Evolutionary conservation across 2,797 vertebrate species (phyloP), one percentile per base, ranked within the genome.

Genomic region (Thamnophis elegans): DNA sequence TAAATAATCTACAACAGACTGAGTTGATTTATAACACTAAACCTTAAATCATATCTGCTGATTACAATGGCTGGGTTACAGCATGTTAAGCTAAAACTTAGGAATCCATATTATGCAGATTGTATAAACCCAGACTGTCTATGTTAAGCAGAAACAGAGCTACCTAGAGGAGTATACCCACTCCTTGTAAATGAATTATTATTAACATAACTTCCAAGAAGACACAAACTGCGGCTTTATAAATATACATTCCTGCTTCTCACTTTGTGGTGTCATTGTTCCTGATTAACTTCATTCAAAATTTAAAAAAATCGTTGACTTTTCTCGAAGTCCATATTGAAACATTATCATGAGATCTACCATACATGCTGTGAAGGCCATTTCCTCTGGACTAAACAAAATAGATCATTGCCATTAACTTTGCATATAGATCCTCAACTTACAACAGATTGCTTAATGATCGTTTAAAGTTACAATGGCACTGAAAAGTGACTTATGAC

Each of bases 341-440:
- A 90, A 90, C 89, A 87, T n/a, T 42, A 94, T 90, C 93, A 28
- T 95, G 95, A 89, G 88, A 65, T 13, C n/a, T n/a, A n/a, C n/a
- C n/a, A 5, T 28, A 95, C 96, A 94, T 95, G 91, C 88, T 93
- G 89, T 87, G 95, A 25, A 16, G 93, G 95, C 94, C 95, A 87
- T 93, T 85, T 97, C 94, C 91, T 92, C 90, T 92, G 92, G 93
- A 96, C 94, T 95, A 96, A 95, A 95, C 91, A 96, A 95, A 96
- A 96, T 95, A 96, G 96, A 95, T 96, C 96, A 95, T 96, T 94
- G 94, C 94, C 95, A 91, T 89, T 88, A 92, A 89, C 88, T 95
- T 96, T 96, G 89, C 94, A 94, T 91, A 59, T 22, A 59, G 22
- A 20, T 59, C 58, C 22, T 59, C 7, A 9, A 59, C 13, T 59